These are phyloP conservation scores for Nasonovia ribisnigri DNA, from an alignment of 2,888 invertebrate species.

Conservation along the genomic window DNA sequence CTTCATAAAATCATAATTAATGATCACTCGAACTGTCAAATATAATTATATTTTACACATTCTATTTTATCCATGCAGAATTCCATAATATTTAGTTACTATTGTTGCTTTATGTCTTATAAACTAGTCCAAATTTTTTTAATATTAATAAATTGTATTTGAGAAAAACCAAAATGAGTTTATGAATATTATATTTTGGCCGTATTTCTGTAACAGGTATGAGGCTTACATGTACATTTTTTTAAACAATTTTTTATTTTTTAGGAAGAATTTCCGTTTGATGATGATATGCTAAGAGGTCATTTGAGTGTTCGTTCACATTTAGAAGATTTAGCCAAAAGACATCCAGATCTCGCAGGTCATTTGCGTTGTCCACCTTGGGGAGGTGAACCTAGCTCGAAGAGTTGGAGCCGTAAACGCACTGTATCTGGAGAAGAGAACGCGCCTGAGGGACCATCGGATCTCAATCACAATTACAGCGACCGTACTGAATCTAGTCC, in stretches of 20 bases:
- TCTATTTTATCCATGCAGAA: background rate
- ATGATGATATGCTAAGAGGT: constrained; percentile 72
- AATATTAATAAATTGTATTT: background rate
- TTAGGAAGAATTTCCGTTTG: constrained; percentile 77
- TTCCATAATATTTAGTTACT: background rate
- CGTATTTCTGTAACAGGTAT: background rate
- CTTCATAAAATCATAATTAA: background rate
- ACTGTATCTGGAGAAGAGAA: constrained; percentile 57
- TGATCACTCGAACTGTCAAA: background rate
- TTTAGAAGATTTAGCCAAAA: constrained; percentile 79
- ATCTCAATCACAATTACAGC: constrained; percentile 30
- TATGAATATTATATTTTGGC: constrained; percentile 27
- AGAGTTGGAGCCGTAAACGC: constrained; percentile 51
- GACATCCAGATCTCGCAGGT: constrained; percentile 83
- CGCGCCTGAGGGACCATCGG: constrained; percentile 42
- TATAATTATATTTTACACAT: background rate
- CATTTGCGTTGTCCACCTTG: constrained; percentile 73
- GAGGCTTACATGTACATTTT: background rate
- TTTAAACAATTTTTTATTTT: constrained; percentile 62
- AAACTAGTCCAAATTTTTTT: background rate
- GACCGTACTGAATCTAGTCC: constrained; percentile 52
- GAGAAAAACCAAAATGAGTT: background rate
- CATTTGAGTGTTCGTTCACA: constrained; percentile 72
- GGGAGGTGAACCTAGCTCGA: constrained; percentile 65
- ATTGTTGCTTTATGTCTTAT: background rate